A percentile compares a stretch with the other conserved stretches of the same genome.
Evolutionary conservation across 1,140 invertebrate species (phyloP).

Genomic region (Camponotus pennsylvanicus): DNA sequence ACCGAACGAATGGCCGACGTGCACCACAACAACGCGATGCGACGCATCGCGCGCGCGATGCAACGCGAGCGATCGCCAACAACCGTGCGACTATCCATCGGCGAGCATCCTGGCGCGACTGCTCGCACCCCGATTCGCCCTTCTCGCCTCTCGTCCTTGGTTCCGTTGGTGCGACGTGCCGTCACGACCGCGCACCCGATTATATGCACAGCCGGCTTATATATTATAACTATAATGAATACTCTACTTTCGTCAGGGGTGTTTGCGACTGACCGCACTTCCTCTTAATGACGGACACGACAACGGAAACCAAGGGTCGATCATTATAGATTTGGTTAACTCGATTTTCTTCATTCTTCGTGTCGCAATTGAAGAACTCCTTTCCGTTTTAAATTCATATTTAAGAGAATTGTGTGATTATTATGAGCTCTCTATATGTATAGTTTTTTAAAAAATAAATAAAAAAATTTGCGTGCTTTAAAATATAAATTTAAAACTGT

Average conservation of each 20-base stretch:
- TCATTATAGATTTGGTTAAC: background rate
- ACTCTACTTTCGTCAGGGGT: constrained; percentile 28
- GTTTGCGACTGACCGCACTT: constrained; percentile 44
- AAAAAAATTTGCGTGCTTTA: too few species aligned
- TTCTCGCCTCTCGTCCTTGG: background rate
- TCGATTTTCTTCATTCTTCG: background rate
- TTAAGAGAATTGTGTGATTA: background rate
- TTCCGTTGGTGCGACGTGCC: background rate
- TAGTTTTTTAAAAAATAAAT: background rate
- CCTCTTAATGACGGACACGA: constrained; percentile 11
- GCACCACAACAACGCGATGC: constrained; percentile 53
- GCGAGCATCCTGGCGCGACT: constrained; percentile 50
- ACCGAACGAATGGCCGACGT: constrained; percentile 73
- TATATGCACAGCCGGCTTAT: constrained; percentile 33
- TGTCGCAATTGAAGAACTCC: background rate
- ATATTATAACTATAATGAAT: constrained; percentile 50
- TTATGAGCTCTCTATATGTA: background rate
- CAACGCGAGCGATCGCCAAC: constrained; percentile 61
- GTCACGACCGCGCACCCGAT: constrained; percentile 20
- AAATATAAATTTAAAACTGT: background rate
- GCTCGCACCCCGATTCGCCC: constrained; percentile 21
- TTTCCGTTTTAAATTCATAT: background rate
- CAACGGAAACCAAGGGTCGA: background rate
- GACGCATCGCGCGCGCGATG: constrained; percentile 66
- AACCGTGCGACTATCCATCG: constrained; percentile 79